Base-by-base conservation (phyloP, 2,113 vertebrate species). In the Halcyon senegalensis region DNA sequence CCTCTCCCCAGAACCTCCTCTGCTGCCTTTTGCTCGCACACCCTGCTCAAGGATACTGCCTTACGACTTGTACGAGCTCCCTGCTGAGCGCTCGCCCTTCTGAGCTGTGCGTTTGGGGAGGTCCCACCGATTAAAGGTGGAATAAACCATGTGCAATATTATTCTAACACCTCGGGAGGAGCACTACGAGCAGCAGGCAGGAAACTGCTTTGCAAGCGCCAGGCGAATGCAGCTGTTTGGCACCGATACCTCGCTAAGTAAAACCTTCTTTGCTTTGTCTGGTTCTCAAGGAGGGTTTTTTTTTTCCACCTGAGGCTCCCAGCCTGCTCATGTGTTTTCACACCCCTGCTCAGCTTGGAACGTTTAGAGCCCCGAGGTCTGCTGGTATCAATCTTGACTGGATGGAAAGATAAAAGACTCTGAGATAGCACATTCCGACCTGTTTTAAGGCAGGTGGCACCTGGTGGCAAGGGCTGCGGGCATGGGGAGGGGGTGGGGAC, bases 11-110 rank as follows among this genome's bases (percentile, higher is more conserved):
- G 19, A 6, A 7, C 2, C 25, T 60, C 63, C 77, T 72, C 23
- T 20, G 18, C 56, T 14, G 50, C 37, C 39, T 62, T 37, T 39
- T 13, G 33, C 37, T 59, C 39, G n/a, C 7, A 1, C 0, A 0
- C 30, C 30, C 39, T 13, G 0, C 4, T 25, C 28, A 12, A 33
- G 50, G 60, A 15, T 3, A 33, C 8, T 25, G 10, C 77, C 23
- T 20, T 31, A 44, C 0, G 9, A 31, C 24, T 1, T 21, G 25
- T 2, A 5, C 1, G 11, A 64, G 39, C 5, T 46, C 63, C 10
- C 7, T 31, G 30, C 43, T 9, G 74, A 56, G 48, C 4, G 13
- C 28, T 17, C 33, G 3, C 27, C 27, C 33, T 39, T 19, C 56
- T 46, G 25, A 17, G 50, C 55, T 31, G 33, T 5, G 55, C 25